Evolutionary conservation across 2,888 invertebrate species (phyloP), one percentile per base, ranked within the genome.

Genomic region (Gastrophysa polygoni): DNA sequence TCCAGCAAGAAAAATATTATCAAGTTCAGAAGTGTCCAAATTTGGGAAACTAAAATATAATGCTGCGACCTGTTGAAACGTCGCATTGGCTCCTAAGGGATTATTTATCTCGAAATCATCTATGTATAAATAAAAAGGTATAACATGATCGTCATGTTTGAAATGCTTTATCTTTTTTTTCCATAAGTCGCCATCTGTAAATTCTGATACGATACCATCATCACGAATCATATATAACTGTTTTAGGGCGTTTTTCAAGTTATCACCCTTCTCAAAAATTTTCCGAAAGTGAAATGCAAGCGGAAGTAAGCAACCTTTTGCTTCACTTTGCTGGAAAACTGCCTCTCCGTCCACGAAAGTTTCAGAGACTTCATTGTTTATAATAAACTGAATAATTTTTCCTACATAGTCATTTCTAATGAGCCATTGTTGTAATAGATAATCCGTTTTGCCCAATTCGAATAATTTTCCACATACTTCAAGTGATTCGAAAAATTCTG

Each of bases 231-330:
- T 29, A 16, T 58, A 21, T 5, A 63, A 55, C 16, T 63, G 6
- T 24, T 55, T n/a, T 16, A 58, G 2, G 5, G 38, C 52, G 11
- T 14, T n/a, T 10, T 21, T 16, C 4, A 63, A 17, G 4, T 61
- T 28, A 6, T 24, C 49, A 46, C 61, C 29, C 21, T 58, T 49
- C 47, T 64, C 61, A 21, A 64, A 61, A 29, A 60, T 47, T 51
- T 17, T 49, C 47, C 32, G 54, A 18, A 61, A 57, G 34, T 64
- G 60, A 58, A 64, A 60, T 14, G 58, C 58, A 8, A 64, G 18
- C 14, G 64, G 57, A 57, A 60, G 57, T 18, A 82, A 0, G 84
- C 85, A n/a, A 82, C 83, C 63, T 82, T 78, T 68, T 34, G 46
- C 24, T 28, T 38, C 29, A 44, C 32, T 61, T 50, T 52, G 43